These are phyloP conservation scores for Cryptotermes secundus DNA, from an alignment of 1,140 invertebrate genomes.

Conservation along the genomic window DNA sequence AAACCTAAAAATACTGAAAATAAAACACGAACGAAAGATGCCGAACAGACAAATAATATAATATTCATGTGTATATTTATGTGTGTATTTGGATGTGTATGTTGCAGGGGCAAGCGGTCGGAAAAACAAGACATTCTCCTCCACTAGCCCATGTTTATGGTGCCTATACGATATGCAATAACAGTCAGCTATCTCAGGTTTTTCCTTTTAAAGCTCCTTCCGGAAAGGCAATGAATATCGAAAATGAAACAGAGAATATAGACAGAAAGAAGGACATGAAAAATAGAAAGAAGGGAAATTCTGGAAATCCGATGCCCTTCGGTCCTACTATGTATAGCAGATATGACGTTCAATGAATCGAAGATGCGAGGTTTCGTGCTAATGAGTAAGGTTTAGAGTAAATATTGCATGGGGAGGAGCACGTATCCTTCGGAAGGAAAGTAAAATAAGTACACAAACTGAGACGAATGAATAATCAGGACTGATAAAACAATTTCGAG, in stretches of 20 bases:
- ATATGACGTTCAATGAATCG: too few species aligned
- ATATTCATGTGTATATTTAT: conserved; percentile 20
- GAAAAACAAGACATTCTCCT: not conserved
- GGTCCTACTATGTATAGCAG: too few species aligned
- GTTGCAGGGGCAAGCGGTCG: not conserved
- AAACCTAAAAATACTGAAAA: not conserved
- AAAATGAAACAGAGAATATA: not conserved
- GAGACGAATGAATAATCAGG: too few species aligned
- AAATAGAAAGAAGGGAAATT: not conserved
- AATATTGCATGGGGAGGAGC: too few species aligned
- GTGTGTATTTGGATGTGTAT: conserved; percentile 3
- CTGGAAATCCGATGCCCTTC: not conserved
- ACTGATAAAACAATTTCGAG: too few species aligned
- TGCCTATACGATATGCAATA: not conserved
- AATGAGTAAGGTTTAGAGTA: too few species aligned
- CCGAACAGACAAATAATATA: not conserved
- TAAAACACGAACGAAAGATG: not conserved
- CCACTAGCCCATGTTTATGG: not conserved
- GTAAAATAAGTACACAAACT: too few species aligned
- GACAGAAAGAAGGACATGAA: not conserved
- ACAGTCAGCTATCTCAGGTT: not conserved
- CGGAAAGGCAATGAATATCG: not conserved
- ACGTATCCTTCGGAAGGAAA: too few species aligned
- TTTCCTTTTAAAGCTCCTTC: not conserved
- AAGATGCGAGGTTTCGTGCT: too few species aligned